Conservation (phyloP, 1,140 invertebrate species). For the Trichoplusia ni region DNA sequence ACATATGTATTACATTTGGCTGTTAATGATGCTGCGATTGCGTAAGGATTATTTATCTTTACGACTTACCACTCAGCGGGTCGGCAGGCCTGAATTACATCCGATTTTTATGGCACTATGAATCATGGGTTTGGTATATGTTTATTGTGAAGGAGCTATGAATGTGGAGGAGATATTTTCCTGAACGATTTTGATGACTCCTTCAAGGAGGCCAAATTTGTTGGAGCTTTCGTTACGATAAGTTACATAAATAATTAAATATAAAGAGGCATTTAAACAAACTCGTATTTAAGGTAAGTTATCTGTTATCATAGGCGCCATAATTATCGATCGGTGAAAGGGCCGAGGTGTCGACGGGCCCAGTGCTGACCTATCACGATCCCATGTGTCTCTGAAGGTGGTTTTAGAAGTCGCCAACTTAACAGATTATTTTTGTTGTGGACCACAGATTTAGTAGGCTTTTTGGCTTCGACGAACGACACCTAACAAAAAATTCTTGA, state of each 20-base stretch:
- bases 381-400: slow-evolving; percentile 3
- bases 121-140: slow-evolving; percentile 14
- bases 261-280: not conserved
- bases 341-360: slow-evolving; percentile 9
- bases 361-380: slow-evolving; percentile 12
- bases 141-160: no score
- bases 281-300: not conserved
- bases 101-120: slow-evolving; percentile 7
- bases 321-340: slow-evolving; percentile 21
- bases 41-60: slow-evolving; percentile 20
- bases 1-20: slow-evolving; percentile 19
- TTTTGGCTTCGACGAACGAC: no score
- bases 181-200: no score
- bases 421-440: not conserved
- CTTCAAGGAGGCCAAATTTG: no score
- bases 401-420: slow-evolving; percentile 1
- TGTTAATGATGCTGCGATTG: slow-evolving; percentile 22
- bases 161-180: no score
- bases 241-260: no score
- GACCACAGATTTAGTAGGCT: no score
- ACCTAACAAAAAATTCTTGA: no score
- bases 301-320: slow-evolving; percentile 19
- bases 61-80: slow-evolving; percentile 6
- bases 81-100: not conserved
- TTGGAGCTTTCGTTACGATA: no score